Evolutionary conservation across 2,113 vertebrate species (phyloP).

Genomic region (Thalassoma bifasciatum): DNA sequence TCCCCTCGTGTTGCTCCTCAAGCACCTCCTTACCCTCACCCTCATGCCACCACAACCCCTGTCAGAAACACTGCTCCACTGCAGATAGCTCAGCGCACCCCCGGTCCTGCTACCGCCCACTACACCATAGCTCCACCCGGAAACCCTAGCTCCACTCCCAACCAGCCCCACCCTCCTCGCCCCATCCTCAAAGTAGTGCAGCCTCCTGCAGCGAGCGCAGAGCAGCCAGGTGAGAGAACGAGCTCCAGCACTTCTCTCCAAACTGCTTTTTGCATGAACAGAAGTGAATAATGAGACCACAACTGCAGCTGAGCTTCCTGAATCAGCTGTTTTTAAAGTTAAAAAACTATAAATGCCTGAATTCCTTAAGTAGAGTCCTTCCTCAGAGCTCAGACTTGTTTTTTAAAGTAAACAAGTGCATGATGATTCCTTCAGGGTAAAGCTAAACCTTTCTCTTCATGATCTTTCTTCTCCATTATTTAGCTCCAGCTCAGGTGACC

Average conservation of each 20-base stretch:
- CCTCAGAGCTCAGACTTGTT: too few species aligned
- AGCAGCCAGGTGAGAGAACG: constrained; percentile 78
- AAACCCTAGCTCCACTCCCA: constrained; percentile 66
- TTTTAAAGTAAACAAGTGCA: too few species aligned
- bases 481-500: constrained; percentile 57
- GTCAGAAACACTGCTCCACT: constrained; percentile 63
- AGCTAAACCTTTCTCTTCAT: background rate
- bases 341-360: too few species aligned
- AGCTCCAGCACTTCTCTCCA: constrained; percentile 13
- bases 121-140: constrained; percentile 82
- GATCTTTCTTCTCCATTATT: background rate
- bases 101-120: constrained; percentile 77
- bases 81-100: constrained; percentile 74
- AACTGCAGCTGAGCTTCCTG: too few species aligned
- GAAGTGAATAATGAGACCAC: background rate
- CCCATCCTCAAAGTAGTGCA: constrained; percentile 84
- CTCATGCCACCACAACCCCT: constrained; percentile 52
- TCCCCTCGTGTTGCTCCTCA: constrained; percentile 77
- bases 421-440: too few species aligned
- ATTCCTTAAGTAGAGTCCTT: too few species aligned
- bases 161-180: constrained; percentile 78
- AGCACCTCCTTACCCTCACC: constrained; percentile 69
- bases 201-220: constrained; percentile 63
- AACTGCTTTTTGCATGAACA: background rate
- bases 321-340: too few species aligned